Evolutionary conservation across 2,888 invertebrate genomes (phyloP), one percentile per base, ranked within the genome.

Genomic region (Pyrochroa serraticornis): DNA sequence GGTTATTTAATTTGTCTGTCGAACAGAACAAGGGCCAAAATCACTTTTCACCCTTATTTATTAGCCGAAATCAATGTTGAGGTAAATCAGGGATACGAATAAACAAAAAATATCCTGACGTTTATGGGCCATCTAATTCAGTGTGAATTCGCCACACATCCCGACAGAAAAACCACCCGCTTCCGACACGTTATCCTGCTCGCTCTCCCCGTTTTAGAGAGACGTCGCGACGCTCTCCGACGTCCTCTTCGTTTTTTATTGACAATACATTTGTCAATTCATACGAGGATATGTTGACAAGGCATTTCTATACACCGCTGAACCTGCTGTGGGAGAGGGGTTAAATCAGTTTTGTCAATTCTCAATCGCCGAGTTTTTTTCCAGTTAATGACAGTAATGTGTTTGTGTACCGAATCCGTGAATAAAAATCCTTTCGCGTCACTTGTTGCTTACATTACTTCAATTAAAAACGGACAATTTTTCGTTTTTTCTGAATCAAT

Each of bases 111-210:
- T 67, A 65, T 65, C 66, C 67, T 72, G 76, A 76, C 76, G 69
- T 76, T 75, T 75, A 76, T 75, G 72, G 75, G 68, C 71, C 72
- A 71, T 72, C 76, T 74, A 75, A 76, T 75, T 75, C 74, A 72
- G 67, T 70, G 67, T 62, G 69, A 67, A 70, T 72, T 66, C 69
- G 51, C 57, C 56, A 60, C 60, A 48, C 58, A 55, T 58, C 60
- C 60, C 50, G 7, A 39, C 47, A 51, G 48, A 62, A 64, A 63
- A 49, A 30, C 42, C 48, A 10, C 42, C 38, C 51, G 43, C 22
- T 36, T 35, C 9, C 36, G 34, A 22, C 41, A 30, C 31, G 22
- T 37, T 14, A n/a, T 59, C 59, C 55, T 50, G 22, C 34, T 59
- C 33, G 22, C 41, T 38, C 47, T 33, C 46, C 22, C 37, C 13